Evolutionary conservation across 2,113 vertebrate species (phyloP), one percentile per base, ranked within the genome.

Genomic region (Mustela nigripes): DNA sequence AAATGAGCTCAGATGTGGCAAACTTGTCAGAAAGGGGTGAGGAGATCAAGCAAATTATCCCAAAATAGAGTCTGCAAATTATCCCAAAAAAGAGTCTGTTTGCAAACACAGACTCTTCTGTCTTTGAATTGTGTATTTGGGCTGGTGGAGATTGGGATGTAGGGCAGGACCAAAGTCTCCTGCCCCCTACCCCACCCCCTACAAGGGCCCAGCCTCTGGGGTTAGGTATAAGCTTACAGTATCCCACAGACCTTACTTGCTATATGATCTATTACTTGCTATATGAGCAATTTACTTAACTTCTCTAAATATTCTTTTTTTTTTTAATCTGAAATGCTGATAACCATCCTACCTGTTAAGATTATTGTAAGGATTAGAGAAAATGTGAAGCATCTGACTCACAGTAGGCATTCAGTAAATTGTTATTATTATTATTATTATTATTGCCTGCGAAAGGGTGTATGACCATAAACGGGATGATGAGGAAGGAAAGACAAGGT

Each of bases 401-500:
- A 16, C 8, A 58, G 69, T 62, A 71, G 60, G 60, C 50, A 73
- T 53, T 93, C 36, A 45, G n/a, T 67, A 85, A 93, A 79, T 39
- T 39, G 2, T 39, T 39, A 11, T 6, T 39, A 39, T 39, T 39
- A 11, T 6, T 63, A 28, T 65, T 78, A n/a, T 1, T 90, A 42
- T 53, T 90, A 92, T 81, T 92, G 33, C 15, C 53, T 58, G 0
- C 11, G 4, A 60, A 96, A 89, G 33, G 7, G 7, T 50, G 15
- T 33, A 6, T 81, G 89, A 82, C 18, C 50, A 67, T 63, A 48
- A 94, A 84, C 15, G 56, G 24, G 28, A 88, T 80, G n/a, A 91
- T 89, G n/a, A 80, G 15, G 4, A n/a, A 91, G 67, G 45, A 93
- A 80, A 96, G 73, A 89, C 39, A 67, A 96, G 26, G 58, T 89